A percentile compares a stretch with the other conserved stretches of the same genome.
These are phyloP conservation scores for Hyalella azteca DNA, from an alignment of 2,888 invertebrate genomes.

Conservation along the genomic window DNA sequence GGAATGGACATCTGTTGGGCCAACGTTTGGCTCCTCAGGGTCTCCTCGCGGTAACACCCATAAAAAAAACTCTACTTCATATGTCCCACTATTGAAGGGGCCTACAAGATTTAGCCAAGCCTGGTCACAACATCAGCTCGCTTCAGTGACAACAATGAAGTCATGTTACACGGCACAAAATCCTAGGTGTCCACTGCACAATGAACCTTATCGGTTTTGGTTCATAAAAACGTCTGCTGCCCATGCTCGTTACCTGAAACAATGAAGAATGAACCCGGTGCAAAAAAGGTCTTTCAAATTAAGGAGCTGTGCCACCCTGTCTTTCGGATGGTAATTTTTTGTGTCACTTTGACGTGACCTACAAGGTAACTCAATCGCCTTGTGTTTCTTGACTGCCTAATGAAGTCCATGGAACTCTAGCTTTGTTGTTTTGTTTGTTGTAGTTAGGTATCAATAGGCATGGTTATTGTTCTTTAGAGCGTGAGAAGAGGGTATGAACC, in stretches of 20 bases:
- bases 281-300: neutral
- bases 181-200: neutral
- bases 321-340: slow-evolving; percentile 27
- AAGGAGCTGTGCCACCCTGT: neutral
- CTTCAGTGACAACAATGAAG: neutral
- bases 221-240: neutral
- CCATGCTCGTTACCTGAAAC: neutral
- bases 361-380: neutral
- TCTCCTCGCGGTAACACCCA: neutral
- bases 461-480: slow-evolving; percentile 29
- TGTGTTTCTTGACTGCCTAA: slow-evolving; percentile 24
- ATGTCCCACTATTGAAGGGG: neutral
- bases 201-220: neutral
- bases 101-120: slow-evolving; percentile 1
- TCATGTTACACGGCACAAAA: neutral
- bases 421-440: slow-evolving; percentile 27
- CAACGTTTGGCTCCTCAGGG: neutral
- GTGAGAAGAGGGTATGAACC: neutral
- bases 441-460: slow-evolving; percentile 12
- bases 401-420: neutral
- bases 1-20: slow-evolving; percentile 7
- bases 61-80: neutral
- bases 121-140: slow-evolving; percentile 18
- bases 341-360: neutral
- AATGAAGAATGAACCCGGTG: neutral